phyloP scores from a whole-genome alignment of 2,888 invertebrate species.

The Orthosia cruda region DNA sequence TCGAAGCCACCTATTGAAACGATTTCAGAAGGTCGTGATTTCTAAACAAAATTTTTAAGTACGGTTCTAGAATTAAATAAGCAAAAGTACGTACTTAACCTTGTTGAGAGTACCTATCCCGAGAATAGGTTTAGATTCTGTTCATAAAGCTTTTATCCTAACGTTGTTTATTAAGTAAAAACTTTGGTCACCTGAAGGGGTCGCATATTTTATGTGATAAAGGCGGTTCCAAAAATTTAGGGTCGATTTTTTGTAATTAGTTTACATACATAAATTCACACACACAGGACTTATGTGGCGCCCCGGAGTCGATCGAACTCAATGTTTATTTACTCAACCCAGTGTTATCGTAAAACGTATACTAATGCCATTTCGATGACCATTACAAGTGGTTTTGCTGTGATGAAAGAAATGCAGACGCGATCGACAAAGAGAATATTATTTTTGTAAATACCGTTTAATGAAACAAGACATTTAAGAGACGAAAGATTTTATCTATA shows the following conservation, averaged over 20 bases:
- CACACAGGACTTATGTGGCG: slow-evolving; percentile 27
- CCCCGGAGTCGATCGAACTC: slow-evolving; percentile 27
- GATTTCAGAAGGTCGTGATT: slow-evolving; percentile 6
- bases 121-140: slow-evolving; percentile 3
- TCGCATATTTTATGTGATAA: too few species aligned
- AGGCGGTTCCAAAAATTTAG: too few species aligned
- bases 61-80: not conserved
- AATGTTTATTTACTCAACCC: slow-evolving; percentile 45
- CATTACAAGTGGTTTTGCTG: slow-evolving; percentile 29
- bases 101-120: not conserved
- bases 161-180: slow-evolving; percentile 28
- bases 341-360: not conserved
- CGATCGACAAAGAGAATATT: slow-evolving; percentile 1
- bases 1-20: slow-evolving; percentile 11
- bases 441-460: not conserved
- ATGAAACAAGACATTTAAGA: not conserved
- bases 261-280: too few species aligned
- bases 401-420: slow-evolving; percentile 19
- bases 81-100: not conserved
- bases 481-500: too few species aligned
- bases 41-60: not conserved
- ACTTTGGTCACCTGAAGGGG: too few species aligned
- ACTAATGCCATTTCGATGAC: slow-evolving; percentile 45
- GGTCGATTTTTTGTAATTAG: too few species aligned
- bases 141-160: slow-evolving; percentile 19